A percentile compares a stretch with the other conserved stretches of the same genome.
These are phyloP conservation scores for Sepiola atlantica DNA, from an alignment of 2,888 invertebrate species.

Conservation along the genomic window DNA sequence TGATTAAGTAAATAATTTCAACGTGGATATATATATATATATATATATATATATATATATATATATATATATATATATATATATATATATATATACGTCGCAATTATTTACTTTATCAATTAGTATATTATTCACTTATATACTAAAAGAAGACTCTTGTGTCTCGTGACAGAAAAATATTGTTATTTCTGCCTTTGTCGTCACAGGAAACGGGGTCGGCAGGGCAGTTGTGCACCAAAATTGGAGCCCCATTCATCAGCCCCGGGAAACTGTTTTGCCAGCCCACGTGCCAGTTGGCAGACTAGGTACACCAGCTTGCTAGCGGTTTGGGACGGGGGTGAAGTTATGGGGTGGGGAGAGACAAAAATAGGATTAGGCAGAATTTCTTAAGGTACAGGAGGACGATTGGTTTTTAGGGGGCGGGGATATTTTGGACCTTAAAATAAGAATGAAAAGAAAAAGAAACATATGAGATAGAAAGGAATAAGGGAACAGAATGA, in stretches of 20 bases:
- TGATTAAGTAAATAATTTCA: too few relatives aligned
- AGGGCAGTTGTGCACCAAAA: neutral
- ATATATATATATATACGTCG: neutral
- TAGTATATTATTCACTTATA: neutral
- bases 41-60: too few relatives aligned
- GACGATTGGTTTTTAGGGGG: neutral
- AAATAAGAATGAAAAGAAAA: too few relatives aligned
- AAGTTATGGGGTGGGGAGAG: too few relatives aligned
- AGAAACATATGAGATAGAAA: too few relatives aligned
- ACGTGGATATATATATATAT: too few relatives aligned
- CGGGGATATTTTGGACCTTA: too few relatives aligned
- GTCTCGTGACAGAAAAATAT: neutral
- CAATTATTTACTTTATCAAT: neutral
- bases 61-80: too few relatives aligned
- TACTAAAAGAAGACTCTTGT: neutral
- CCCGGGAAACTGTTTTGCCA: neutral
- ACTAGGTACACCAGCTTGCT: constrained; percentile 6
- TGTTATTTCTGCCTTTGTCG: neutral
- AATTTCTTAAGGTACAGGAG: neutral
- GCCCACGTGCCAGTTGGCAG: neutral
- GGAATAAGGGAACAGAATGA: too few relatives aligned
- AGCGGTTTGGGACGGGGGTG: neutral
- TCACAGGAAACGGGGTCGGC: neutral
- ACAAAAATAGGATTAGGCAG: neutral
- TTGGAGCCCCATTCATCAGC: constrained; percentile 16